Evolutionary conservation across 2,113 vertebrate species (phyloP).

Genomic region (Numenius arquata): DNA sequence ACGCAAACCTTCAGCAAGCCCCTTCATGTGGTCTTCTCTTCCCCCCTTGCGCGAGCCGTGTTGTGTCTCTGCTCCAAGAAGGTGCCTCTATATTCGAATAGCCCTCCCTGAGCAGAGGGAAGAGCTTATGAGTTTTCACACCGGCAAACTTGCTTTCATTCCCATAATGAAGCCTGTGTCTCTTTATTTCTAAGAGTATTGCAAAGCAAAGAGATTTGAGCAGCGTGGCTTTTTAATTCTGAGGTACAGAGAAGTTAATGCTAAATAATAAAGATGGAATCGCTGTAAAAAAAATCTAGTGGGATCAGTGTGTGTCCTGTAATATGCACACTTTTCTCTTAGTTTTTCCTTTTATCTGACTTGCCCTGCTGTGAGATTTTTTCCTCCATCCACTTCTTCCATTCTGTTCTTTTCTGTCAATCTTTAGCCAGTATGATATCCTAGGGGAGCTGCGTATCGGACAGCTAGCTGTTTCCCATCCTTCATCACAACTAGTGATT

Average conservation of each 20-base stretch:
- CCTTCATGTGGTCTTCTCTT: rapidly evolving
- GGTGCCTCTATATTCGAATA: background rate
- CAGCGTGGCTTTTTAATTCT: background rate
- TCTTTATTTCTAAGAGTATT: background rate
- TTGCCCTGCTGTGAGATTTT: background rate
- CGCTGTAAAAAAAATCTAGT: rapidly evolving
- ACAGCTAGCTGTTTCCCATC: background rate
- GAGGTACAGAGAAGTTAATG: background rate
- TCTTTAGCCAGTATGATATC: background rate
- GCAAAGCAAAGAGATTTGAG: background rate
- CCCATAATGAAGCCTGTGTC: background rate
- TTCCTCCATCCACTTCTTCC: background rate
- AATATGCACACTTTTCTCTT: background rate
- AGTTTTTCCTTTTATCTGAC: background rate
- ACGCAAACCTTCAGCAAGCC: background rate
- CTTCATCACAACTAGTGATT: background rate
- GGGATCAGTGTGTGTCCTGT: background rate
- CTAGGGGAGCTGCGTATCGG: background rate
- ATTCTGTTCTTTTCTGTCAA: background rate
- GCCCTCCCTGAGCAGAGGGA: background rate
- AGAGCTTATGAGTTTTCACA: background rate
- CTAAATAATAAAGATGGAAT: background rate
- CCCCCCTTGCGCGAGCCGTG: rapidly evolving
- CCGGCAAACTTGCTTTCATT: background rate
- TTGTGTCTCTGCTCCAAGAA: background rate